Evolutionary conservation across 2,888 invertebrate species (phyloP).

Genomic region (Megaustenia siamemsis): DNA sequence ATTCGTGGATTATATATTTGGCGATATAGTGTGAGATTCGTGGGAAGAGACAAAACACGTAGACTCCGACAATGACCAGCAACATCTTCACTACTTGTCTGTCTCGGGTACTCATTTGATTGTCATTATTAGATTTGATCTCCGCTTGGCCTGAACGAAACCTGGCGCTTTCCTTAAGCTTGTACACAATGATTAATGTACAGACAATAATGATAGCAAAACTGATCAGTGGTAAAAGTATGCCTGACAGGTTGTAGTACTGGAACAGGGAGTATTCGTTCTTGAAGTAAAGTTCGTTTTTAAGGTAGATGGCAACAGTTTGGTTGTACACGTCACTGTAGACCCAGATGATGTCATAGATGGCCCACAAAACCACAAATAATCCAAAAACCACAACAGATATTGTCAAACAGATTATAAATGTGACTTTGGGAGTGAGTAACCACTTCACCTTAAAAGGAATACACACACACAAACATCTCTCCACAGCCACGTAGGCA

Average conservation of each 20-base stretch:
- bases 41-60: slow-evolving; percentile 29
- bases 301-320: slow-evolving; percentile 18
- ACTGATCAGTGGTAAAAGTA: slow-evolving; percentile 30
- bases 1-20: slow-evolving; percentile 33
- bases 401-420: background rate
- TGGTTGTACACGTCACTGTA: slow-evolving; percentile 29
- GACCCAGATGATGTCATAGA: slow-evolving; percentile 38
- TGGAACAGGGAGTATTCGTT: slow-evolving; percentile 11
- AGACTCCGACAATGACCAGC: slow-evolving; percentile 34
- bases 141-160: background rate
- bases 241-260: slow-evolving; percentile 42
- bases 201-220: slow-evolving; percentile 32
- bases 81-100: slow-evolving; percentile 46
- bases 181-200: slow-evolving; percentile 33
- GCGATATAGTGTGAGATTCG: slow-evolving; percentile 29
- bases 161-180: slow-evolving; percentile 26
- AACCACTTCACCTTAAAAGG: slow-evolving; percentile 36
- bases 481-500: slow-evolving; percentile 45
- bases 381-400: slow-evolving; percentile 24
- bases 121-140: background rate
- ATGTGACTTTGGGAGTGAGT: slow-evolving; percentile 5
- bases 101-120: slow-evolving; percentile 9
- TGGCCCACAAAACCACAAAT: slow-evolving; percentile 30
- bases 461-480: slow-evolving; percentile 45
- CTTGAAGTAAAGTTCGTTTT: slow-evolving; percentile 20